These are phyloP conservation scores for Halichoerus grypus DNA, from an alignment of 2,113 vertebrate species.

Conservation along the genomic window DNA sequence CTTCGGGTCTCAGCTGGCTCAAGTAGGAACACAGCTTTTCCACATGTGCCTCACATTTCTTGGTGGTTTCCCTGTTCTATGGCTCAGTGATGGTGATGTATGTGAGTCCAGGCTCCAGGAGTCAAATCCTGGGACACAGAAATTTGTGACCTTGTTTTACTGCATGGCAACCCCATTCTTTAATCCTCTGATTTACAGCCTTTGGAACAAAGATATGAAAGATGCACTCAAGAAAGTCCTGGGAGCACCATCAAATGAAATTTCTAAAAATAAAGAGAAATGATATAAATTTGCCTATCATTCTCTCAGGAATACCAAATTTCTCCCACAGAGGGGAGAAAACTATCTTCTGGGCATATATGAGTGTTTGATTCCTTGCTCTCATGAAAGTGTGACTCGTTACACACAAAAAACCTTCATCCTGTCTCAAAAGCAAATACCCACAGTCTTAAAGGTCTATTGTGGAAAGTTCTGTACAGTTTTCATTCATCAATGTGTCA, in stretches of 20 bases:
- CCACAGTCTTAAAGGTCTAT: neutral
- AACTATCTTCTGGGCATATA: neutral
- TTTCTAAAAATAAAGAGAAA: neutral
- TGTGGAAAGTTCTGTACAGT: neutral
- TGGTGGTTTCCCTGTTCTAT: conserved; percentile 66
- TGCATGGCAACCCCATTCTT: conserved; percentile 46
- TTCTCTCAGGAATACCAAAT: neutral
- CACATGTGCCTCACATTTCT: conserved; percentile 46
- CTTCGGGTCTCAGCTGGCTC: neutral
- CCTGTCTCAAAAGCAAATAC: neutral
- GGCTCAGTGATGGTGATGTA: conserved; percentile 59
- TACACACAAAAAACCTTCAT: neutral
- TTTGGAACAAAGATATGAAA: conserved; percentile 56
- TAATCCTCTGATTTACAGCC: conserved; percentile 59
- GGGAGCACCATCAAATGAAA: neutral
- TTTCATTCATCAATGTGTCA: neutral
- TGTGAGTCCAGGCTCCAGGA: conserved; percentile 4
- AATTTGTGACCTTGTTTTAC: conserved; percentile 50
- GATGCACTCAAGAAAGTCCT: conserved; percentile 39
- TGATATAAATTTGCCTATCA: neutral
- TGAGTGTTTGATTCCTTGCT: neutral
- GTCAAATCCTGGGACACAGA: neutral
- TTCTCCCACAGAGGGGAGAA: neutral
- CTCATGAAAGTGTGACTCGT: neutral
- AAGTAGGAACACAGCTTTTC: conserved; percentile 34